These are phyloP conservation scores for Rafetus swinhoei DNA, from an alignment of 2,113 vertebrate genomes.

Conservation along the genomic window DNA sequence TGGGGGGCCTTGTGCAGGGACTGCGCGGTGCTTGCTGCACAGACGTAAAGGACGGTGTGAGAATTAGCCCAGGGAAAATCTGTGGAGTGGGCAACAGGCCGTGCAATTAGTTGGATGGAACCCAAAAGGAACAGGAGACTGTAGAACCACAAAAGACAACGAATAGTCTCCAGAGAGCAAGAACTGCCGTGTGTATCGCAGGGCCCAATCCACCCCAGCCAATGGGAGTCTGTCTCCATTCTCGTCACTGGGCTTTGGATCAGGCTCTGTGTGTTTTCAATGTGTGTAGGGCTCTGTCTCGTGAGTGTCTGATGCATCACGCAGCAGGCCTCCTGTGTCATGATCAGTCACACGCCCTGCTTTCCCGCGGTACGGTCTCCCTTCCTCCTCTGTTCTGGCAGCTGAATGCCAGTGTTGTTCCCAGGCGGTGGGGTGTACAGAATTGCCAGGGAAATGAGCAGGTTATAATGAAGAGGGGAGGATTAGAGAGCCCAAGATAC, in stretches of 20 bases:
- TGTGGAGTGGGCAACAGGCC: accelerated
- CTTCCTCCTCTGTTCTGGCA: not conserved
- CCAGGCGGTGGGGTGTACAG: not conserved
- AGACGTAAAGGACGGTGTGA: not conserved
- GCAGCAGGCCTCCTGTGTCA: not conserved
- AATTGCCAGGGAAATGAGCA: not conserved
- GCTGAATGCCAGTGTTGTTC: not conserved
- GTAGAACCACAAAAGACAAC: not conserved
- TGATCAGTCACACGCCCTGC: too few relatives aligned
- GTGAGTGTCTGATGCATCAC: not conserved
- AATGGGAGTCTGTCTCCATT: not conserved
- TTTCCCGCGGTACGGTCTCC: too few relatives aligned
- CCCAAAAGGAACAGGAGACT: accelerated
- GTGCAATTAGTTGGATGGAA: not conserved
- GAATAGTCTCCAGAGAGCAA: not conserved
- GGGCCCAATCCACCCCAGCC: not conserved
- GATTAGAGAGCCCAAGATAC: not conserved
- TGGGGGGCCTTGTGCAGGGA: not conserved
- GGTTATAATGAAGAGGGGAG: not conserved
- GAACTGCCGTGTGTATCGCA: accelerated
- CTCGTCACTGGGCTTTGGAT: not conserved
- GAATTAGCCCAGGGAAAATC: not conserved
- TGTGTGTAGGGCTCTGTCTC: not conserved
- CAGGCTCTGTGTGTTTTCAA: not conserved
- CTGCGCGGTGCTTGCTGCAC: not conserved